Evolutionary conservation across 1,140 invertebrate genomes (phyloP).

Genomic region (Tachypleus tridentatus): DNA sequence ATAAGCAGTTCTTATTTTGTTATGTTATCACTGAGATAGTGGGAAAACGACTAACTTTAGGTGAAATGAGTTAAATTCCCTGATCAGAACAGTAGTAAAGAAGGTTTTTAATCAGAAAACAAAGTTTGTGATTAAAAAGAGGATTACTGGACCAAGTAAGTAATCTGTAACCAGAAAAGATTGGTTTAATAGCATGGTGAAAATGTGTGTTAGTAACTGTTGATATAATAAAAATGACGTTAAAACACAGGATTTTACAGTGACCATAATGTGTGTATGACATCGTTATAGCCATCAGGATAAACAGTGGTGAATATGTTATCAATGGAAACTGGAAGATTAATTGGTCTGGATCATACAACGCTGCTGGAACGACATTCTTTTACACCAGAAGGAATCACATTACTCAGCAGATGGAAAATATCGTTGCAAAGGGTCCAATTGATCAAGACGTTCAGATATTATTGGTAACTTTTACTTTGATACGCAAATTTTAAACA

Average conservation of each 20-base stretch:
- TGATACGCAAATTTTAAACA: neutral
- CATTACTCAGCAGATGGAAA: conserved; percentile 20
- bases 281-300: conserved; percentile 47
- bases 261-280: neutral
- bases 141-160: neutral
- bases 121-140: neutral
- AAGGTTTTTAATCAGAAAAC: no score
- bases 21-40: no score
- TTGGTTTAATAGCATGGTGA: neutral
- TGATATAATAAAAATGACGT: neutral
- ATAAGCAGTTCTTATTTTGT: no score
- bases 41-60: no score
- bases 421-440: conserved; percentile 57
- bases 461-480: neutral
- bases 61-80: no score
- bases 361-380: conserved; percentile 63
- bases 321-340: conserved; percentile 62
- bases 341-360: conserved; percentile 55
- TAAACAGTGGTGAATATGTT: conserved; percentile 59
- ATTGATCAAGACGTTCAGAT: conserved; percentile 34
- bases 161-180: neutral
- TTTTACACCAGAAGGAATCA: conserved; percentile 48
- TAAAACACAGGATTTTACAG: neutral
- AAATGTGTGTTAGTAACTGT: neutral
- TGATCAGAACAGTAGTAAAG: no score